Evolutionary conservation across 2,113 vertebrate species (phyloP), one percentile per base, ranked within the genome.

Genomic region (Mesoclemmys tuberculata): DNA sequence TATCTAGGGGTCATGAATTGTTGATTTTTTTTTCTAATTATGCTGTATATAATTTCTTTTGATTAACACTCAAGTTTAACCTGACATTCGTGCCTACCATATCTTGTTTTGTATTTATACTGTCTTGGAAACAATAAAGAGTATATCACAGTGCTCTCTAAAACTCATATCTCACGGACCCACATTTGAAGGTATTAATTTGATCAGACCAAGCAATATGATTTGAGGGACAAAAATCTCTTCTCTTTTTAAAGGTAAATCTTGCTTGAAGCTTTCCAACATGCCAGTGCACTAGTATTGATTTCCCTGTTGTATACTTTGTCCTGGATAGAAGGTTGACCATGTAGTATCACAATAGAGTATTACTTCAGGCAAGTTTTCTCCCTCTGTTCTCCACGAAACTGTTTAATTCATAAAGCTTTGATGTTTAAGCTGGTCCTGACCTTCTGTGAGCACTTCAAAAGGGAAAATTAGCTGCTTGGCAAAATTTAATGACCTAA

Each of bases 391-490:
- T 98, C 97, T 98, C 88, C 96, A 96, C 98, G 98, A 98, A 99
- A 98, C 97, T 98, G 95, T 98, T 99, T 98, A 98, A 98, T 99
- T 99, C 98, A 93, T 98, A 96, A 96, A 95, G 97, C 98, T 99
- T 99, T 99, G 98, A 99, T 98, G 98, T 98, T 98, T 98, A 98
- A 98, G 98, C 98, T 98, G 97, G 97, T 97, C 97, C 93, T 98
- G 98, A 98, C 98, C 98, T 98, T 97, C 96, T 95, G 89, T 85
- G 94, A 98, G 90, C 80, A 97, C 98, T 99, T 99, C 98, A 98
- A 98, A 99, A 98, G 93, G 95, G 97, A 98, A 99, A 98, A 99
- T 99, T 98, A 99, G 98, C 97, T 98, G 98, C 97, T 97, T 98
- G 97, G 94, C 95, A 98, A 98, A 99, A 98, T 97, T 97, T 97